These are phyloP conservation scores for Ceratina japonica DNA, from an alignment of 1,140 invertebrate species.

Conservation along the genomic window DNA sequence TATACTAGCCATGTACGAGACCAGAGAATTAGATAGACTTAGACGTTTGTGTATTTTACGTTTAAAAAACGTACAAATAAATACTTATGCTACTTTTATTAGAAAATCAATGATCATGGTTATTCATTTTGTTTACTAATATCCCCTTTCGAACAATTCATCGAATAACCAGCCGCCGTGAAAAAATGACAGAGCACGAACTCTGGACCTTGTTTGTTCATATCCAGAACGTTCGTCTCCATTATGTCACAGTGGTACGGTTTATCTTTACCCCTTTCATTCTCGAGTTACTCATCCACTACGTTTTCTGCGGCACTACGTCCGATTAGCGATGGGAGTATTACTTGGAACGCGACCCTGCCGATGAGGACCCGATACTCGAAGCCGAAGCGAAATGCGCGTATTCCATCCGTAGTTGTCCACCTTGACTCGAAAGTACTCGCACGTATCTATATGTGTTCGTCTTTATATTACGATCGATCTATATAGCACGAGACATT, in stretches of 20 bases:
- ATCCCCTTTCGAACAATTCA: slow-evolving; percentile 4
- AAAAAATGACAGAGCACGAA: slow-evolving; percentile 13
- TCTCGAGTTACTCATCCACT: background rate
- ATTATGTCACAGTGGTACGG: no score
- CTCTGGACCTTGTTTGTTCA: slow-evolving; percentile 21
- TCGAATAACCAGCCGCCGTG: background rate
- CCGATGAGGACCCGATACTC: slow-evolving; percentile 48
- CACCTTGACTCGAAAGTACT: slow-evolving; percentile 48
- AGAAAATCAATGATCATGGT: background rate
- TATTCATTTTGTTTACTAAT: background rate
- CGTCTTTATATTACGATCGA: slow-evolving; percentile 35
- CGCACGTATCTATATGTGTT: slow-evolving; percentile 36
- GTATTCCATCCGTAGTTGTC: slow-evolving; percentile 45
- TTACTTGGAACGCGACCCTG: slow-evolving; percentile 27
- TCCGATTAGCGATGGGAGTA: background rate
- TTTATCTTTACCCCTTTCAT: background rate
- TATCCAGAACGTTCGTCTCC: slow-evolving; percentile 16
- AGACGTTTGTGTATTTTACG: no score
- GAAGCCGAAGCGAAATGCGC: slow-evolving; percentile 43
- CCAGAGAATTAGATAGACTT: no score
- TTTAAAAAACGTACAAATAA: slow-evolving; percentile 8
- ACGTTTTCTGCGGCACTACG: background rate
- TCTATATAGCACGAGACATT: slow-evolving; percentile 34
- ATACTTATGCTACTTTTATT: slow-evolving; percentile 30
- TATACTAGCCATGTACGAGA: no score